Percentiles rank a stretch among this genome's conserved stretches.
Evolutionary conservation across 2,113 vertebrate genomes (phyloP).

Genomic region (Trogon surrucura): DNA sequence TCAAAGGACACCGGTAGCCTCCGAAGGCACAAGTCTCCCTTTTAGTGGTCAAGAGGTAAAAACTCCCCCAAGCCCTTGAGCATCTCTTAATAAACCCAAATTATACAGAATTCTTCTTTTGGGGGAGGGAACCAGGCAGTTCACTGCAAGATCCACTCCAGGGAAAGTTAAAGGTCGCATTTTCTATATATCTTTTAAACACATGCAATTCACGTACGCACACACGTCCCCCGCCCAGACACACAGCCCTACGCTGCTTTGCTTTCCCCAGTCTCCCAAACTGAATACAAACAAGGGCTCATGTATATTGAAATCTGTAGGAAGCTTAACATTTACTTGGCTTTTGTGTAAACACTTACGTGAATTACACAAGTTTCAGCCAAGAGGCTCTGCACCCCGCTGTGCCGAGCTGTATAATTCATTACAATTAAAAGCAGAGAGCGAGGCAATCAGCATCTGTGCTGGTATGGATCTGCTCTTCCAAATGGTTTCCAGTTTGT

Average conservation of each 20-base stretch:
- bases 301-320: not conserved
- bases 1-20: not conserved
- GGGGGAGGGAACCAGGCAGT: not conserved
- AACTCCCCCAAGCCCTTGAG: not conserved
- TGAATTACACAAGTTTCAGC: constrained; percentile 54
- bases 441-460: constrained; percentile 38
- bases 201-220: not conserved
- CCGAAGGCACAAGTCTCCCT: not conserved
- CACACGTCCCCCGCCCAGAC: not conserved
- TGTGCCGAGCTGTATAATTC: constrained; percentile 6
- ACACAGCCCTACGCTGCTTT: not conserved
- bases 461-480: constrained; percentile 4
- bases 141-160: not conserved
- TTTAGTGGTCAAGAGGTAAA: not conserved
- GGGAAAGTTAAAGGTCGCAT: not conserved
- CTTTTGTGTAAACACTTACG: constrained; percentile 65
- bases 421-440: constrained; percentile 58
- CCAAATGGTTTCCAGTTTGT: constrained; percentile 23
- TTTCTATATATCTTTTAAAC: not conserved
- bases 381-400: not conserved
- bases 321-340: constrained; percentile 62
- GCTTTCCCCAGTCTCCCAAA: not conserved
- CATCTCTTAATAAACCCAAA: constrained; percentile 5
- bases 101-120: not conserved
- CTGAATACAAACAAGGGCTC: constrained; percentile 10